These are phyloP conservation scores for Dasypolia templi DNA, from an alignment of 2,888 invertebrate species.

Conservation along the genomic window DNA sequence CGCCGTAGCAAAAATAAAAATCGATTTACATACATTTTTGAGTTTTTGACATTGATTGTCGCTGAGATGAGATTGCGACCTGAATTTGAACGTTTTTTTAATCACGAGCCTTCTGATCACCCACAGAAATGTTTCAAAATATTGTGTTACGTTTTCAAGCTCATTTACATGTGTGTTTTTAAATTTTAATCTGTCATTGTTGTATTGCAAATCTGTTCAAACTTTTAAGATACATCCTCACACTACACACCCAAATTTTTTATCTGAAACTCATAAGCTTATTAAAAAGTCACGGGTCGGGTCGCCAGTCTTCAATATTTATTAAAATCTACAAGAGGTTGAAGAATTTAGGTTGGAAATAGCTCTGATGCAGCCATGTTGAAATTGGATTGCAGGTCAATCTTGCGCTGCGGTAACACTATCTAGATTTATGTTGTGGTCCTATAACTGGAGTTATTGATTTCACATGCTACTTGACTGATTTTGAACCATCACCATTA, in stretches of 20 bases:
- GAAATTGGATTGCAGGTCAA: constrained; percentile 54
- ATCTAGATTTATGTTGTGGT: constrained; percentile 16
- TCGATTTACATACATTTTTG: no score
- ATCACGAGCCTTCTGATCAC: no score
- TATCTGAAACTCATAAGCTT: background rate
- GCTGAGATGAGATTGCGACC: no score
- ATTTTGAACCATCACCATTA: background rate
- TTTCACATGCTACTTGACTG: constrained; percentile 5
- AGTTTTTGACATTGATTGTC: no score
- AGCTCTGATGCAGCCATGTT: constrained; percentile 35
- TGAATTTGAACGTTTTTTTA: no score
- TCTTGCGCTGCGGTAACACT: constrained; percentile 32
- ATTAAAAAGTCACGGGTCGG: background rate
- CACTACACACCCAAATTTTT: background rate
- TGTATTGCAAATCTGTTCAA: background rate
- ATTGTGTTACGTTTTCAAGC: background rate
- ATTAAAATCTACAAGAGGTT: constrained; percentile 29
- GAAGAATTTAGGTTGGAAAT: constrained; percentile 31
- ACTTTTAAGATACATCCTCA: background rate
- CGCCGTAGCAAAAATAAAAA: no score
- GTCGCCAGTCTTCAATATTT: constrained; percentile 15
- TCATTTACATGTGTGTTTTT: background rate
- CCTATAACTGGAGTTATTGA: constrained; percentile 10
- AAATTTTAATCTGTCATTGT: background rate
- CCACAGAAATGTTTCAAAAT: background rate